Base-by-base conservation (phyloP, 2,888 invertebrate species). In the Aromia moschata region DNA sequence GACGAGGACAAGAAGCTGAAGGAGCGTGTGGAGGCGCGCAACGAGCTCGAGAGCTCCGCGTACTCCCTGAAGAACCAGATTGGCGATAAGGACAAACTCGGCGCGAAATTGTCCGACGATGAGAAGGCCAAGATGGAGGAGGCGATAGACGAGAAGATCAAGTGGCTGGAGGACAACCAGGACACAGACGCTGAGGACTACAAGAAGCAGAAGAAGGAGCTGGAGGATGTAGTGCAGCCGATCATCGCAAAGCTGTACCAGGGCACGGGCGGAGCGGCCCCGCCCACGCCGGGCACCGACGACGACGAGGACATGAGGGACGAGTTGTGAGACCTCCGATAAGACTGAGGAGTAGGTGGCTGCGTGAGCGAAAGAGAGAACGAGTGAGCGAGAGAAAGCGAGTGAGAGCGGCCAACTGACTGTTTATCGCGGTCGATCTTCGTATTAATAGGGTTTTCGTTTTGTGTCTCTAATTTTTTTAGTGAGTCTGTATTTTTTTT, bases 51-150 rank as follows among this genome's bases (percentile, higher is more conserved):
- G 82, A 94, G 94, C 57, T 98, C 97, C 74, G 95, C 96, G 0
- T 99, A 99, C 83, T 96, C 96, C 1, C 86, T 99, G 61, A 99
- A 98, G 85, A 98, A 96, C 82, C 98, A 98, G 82, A 85, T 99
- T 20, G 87, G 87, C 56, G 98, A 99, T 79, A 98, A 98, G 82
- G 98, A 98, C 72, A 66, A 66, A 11, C 58, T 66, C 7, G 98
- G 98, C 33, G 88, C 94, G 51, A 99, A 98, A 81, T 82, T 87
- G 38, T 89, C 88, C 58, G 94, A 92, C 16, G 92, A 93, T 0
- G 98, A 99, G 70, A 98, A 98, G 81, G 83, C 90, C 3, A 97
- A 94, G 77, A 93, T 99, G 88, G 96, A 97, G 77, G 90, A 92
- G 72, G 95, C 93, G n/a, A 92, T 98, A 68, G 96, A 98, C 60